These are phyloP conservation scores for Zoanthus sansibaricus DNA, from an alignment of 92 coral and sea anemone species.

Conservation along the genomic window DNA sequence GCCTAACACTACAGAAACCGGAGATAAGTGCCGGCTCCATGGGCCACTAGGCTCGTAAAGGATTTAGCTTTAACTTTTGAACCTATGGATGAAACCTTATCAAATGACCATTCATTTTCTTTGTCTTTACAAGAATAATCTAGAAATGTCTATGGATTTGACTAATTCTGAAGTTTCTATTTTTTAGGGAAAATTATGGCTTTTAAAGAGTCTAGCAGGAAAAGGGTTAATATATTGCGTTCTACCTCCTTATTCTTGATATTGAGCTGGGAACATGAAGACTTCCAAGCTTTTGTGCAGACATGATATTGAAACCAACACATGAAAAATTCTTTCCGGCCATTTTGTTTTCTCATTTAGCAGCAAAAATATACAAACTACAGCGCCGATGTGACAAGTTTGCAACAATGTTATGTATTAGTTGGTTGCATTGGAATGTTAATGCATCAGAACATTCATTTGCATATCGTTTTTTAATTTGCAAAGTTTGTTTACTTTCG, in stretches of 20 bases:
- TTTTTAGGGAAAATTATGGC: too few relatives aligned
- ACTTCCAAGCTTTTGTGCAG: slow-evolving; percentile 36
- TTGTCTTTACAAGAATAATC: too few relatives aligned
- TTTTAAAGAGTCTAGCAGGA: too few relatives aligned
- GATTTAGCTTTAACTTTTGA: too few relatives aligned
- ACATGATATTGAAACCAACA: slow-evolving; percentile 41
- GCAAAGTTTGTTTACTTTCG: neutral
- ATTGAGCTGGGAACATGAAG: slow-evolving; percentile 58
- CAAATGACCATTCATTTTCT: too few relatives aligned
- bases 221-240: neutral
- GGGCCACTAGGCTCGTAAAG: too few relatives aligned
- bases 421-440: neutral
- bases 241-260: slow-evolving; percentile 50
- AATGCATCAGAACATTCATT: slow-evolving; percentile 1
- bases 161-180: too few relatives aligned
- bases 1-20: too few relatives aligned
- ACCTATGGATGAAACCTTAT: too few relatives aligned
- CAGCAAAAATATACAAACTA: neutral
- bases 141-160: too few relatives aligned
- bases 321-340: slow-evolving; percentile 10
- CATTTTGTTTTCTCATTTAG: slow-evolving; percentile 2
- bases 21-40: too few relatives aligned
- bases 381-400: neutral
- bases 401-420: neutral
- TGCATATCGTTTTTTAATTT: slow-evolving; percentile 1